phyloP scores from a whole-genome alignment of 2,888 invertebrate species.

The Drosophila longiperda region DNA sequence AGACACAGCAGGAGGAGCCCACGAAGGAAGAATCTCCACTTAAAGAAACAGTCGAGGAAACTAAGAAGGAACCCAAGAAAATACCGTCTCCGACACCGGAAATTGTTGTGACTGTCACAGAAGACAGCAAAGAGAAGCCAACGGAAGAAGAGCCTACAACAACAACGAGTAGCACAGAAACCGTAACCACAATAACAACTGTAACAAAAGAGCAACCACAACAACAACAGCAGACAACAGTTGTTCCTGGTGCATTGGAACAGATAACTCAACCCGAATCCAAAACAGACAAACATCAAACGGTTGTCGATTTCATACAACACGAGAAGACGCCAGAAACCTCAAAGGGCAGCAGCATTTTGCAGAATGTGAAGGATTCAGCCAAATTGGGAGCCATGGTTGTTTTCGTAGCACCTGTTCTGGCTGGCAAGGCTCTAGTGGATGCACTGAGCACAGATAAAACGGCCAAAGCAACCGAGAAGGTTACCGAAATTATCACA shows the following conservation, averaged over 20 bases:
- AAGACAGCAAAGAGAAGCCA: constrained; percentile 16
- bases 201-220: constrained; percentile 29
- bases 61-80: constrained; percentile 11
- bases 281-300: constrained; percentile 49
- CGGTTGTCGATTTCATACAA: constrained; percentile 71
- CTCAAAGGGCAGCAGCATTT: constrained; percentile 44
- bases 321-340: constrained; percentile 52
- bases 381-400: constrained; percentile 94
- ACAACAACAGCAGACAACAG: constrained; percentile 13
- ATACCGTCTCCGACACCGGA: constrained; percentile 1
- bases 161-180: constrained; percentile 33
- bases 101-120: not conserved
- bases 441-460: constrained; percentile 90
- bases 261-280: constrained; percentile 15
- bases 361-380: constrained; percentile 87
- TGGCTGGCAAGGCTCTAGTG: constrained; percentile 94
- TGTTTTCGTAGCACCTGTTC: constrained; percentile 93
- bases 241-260: constrained; percentile 36
- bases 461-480: constrained; percentile 64
- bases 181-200: constrained; percentile 35
- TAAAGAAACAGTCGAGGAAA: constrained; percentile 16
- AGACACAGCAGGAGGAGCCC: constrained; percentile 6
- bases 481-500: constrained; percentile 33
- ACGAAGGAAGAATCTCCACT: not conserved
- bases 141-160: constrained; percentile 13